These are phyloP conservation scores for Dilophus febrilis DNA, from an alignment of 2,888 invertebrate species.

Conservation along the genomic window DNA sequence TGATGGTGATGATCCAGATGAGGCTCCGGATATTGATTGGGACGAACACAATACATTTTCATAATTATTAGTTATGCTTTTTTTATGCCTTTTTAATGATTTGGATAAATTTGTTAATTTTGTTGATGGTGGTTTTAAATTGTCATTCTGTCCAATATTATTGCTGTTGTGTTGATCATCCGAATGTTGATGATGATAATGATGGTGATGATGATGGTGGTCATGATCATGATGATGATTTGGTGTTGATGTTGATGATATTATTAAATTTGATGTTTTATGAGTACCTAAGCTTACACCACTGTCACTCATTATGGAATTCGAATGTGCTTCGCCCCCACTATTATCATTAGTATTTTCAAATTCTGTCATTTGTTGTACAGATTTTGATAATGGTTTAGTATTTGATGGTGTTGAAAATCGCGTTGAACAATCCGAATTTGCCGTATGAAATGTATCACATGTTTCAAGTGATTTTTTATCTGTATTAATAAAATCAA, in stretches of 20 bases:
- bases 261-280: slow-evolving; percentile 16
- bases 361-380: too few species aligned
- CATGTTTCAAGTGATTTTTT: slow-evolving; percentile 28
- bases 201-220: slow-evolving; percentile 29
- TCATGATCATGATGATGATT: slow-evolving; percentile 26
- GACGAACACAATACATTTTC: background rate
- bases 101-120: too few species aligned
- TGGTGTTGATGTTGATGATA: slow-evolving; percentile 33
- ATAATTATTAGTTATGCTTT: background rate
- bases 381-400: too few species aligned
- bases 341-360: too few species aligned
- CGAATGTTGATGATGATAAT: slow-evolving; percentile 15
- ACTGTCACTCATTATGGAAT: background rate
- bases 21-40: too few species aligned
- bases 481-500: background rate
- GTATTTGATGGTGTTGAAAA: too few species aligned
- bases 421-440: slow-evolving; percentile 35
- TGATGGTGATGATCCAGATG: too few species aligned
- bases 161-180: slow-evolving; percentile 14
- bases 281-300: slow-evolving; percentile 17
- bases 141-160: background rate
- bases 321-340: too few species aligned
- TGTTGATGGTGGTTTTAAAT: background rate
- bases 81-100: slow-evolving; percentile 9
- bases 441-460: slow-evolving; percentile 62